Conservation (phyloP, 2,888 invertebrate species). For the Venusia cambrica region DNA sequence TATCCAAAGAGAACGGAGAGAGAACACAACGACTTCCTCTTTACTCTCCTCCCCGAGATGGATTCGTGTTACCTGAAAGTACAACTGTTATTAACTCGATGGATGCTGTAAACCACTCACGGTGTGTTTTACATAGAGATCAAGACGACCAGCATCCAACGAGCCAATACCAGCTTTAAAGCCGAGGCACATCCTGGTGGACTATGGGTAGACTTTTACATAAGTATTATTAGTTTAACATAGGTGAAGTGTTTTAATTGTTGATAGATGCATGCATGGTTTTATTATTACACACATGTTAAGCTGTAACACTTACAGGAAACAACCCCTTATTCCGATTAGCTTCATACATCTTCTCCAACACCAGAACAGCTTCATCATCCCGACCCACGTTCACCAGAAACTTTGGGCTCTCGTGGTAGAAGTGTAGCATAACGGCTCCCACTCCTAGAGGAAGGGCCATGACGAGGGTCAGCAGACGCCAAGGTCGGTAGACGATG, state of each 20-base stretch:
- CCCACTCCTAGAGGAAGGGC: constrained; percentile 83
- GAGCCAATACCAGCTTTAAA: no score
- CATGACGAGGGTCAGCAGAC: constrained; percentile 67
- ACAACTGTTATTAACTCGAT: no score
- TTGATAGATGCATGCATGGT: no score
- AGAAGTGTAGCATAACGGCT: constrained; percentile 78
- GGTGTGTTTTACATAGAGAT: no score
- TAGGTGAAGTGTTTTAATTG: no score
- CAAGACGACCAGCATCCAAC: no score
- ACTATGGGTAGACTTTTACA: no score
- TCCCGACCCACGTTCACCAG: constrained; percentile 83
- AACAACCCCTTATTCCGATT: constrained; percentile 74
- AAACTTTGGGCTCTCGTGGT: constrained; percentile 89
- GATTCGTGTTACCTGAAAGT: constrained; percentile 53
- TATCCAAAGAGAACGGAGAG: constrained; percentile 72
- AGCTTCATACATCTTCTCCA: constrained; percentile 79
- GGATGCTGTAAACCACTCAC: no score
- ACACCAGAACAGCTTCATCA: constrained; percentile 81
- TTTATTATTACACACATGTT: no score
- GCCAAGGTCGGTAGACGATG: constrained; percentile 61
- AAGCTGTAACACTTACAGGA: constrained; percentile 45
- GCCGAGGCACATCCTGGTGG: no score
- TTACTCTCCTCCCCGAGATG: constrained; percentile 54
- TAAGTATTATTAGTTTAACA: no score
- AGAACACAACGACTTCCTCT: constrained; percentile 52